phyloP scores from a whole-genome alignment of 2,888 invertebrate species.

The Periphyllus acericola region DNA sequence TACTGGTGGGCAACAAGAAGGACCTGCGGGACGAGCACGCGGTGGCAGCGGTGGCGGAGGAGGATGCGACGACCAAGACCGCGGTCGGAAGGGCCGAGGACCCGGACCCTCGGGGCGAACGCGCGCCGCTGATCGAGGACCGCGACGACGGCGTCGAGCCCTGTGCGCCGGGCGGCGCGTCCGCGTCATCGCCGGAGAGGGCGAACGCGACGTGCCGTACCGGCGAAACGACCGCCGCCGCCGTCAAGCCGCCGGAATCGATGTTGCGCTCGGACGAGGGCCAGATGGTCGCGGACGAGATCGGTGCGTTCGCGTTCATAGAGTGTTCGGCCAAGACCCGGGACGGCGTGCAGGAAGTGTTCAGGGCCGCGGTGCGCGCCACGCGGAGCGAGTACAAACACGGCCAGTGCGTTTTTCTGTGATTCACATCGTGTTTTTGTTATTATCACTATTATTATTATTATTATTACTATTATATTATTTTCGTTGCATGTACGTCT shows the following conservation, averaged over 20 bases:
- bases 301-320: conserved; percentile 96
- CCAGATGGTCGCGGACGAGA: conserved; percentile 96
- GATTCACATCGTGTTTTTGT: neutral
- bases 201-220: neutral
- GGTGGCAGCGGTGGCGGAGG: neutral
- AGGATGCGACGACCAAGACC: conserved; percentile 66
- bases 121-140: neutral
- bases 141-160: neutral
- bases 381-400: conserved; percentile 83
- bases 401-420: conserved; percentile 27
- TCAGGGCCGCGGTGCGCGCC: conserved; percentile 97
- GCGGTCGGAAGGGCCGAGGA: conserved; percentile 70
- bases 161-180: too few species aligned
- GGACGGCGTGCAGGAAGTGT: conserved; percentile 98
- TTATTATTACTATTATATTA: neutral
- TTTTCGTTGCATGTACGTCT: too few species aligned
- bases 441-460: neutral
- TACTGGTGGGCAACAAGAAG: conserved; percentile 74
- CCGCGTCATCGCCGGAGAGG: too few species aligned
- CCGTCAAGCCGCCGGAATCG: neutral
- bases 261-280: conserved; percentile 97
- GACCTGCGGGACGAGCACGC: conserved; percentile 67
- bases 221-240: neutral
- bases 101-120: neutral
- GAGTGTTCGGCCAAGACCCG: conserved; percentile 99